Base-by-base conservation (phyloP, 2,797 vertebrate species). In the Diceros bicornis region DNA sequence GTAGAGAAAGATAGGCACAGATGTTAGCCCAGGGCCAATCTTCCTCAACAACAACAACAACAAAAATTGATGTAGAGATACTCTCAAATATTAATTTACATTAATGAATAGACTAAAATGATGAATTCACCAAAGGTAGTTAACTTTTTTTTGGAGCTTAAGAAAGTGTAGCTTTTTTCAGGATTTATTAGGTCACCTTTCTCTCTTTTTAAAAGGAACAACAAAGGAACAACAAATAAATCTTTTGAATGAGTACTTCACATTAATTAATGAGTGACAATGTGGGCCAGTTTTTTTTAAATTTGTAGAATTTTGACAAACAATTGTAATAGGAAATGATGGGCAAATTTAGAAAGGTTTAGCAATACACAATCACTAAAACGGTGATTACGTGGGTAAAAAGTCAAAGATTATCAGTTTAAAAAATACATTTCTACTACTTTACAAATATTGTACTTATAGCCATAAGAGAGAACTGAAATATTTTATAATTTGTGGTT, bases 401-500 rank as follows among this genome's bases (percentile, higher is more conserved):
- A 88, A 88, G 18, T 59, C 18, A 87, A 92, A 69, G 2, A 10
- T 68, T 74, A 78, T 64, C 41, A 77, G 9, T 66, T 82, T 87
- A 23, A 86, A 91, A 89, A 81, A 62, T 50, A 84, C 41, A 47
- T 66, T 77, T 93, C 20, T 64, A 68, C 68, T 74, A 74, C 62
- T 92, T 97, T 88, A 84, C 69, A 86, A 96, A 44, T 69, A 83
- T 89, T 96, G 87, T 77, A 32, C 32, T 87, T 89, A 66, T 64
- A 10, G 7, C 62, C 18, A 20, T 64, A 86, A 78, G 62, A 69
- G 9, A 55, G 62, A 72, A 50, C 10, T 93, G 14, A 91, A 78
- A 37, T 92, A 86, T 32, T 7, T 74, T 52, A 21, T 47, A 74
- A 44, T 91, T 69, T 79, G 13, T 81, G 52, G 41, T 62, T 7